Evolutionary conservation across 2,888 invertebrate genomes (phyloP), one percentile per base, ranked within the genome.

Genomic region (Epicampocera succincta): DNA sequence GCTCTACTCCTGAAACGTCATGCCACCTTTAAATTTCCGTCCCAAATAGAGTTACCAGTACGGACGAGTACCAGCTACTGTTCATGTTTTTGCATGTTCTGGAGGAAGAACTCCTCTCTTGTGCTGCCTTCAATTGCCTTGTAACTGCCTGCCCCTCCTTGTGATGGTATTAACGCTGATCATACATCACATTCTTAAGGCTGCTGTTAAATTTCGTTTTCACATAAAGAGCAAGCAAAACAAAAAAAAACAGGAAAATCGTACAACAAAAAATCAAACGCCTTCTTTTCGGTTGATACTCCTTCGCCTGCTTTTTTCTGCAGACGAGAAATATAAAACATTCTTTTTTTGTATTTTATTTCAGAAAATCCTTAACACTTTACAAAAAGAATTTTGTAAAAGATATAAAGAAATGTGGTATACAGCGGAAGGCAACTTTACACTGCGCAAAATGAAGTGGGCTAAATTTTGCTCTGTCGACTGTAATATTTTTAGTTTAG

Each of bases 181-280:
- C 80, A 80, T 80, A 74, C 73, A 73, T 73, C 66, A 79, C 33
- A 79, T 61, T 68, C 73, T 73, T 48, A 68, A 79, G 60, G 60
- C 79, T 74, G 60, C 54, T 69, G 65, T 71, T 72, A 71, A 78
- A 78, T 33, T 78, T 71, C 48, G 15, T 46, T 77, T 56, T 50
- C 50, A 65, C 40, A 19, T 60, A 58, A 73, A 33, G 33, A 33
- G 9, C 33, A 33, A 8, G 33, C 9, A 54, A 38, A 52, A 42
- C 19, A 58, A n/a, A 69, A 65, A 54, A 38, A 48, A 75, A 19
- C 17, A 58, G 38, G 21, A 46, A 6, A 54, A 19, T 25, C 5
- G 33, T 33, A 33, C 19, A 54, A 33, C 38, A 33, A 66, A 54
- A 48, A 50, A 42, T 46, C n/a, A 25, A 65, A 78, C 66, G 66